phyloP scores from a whole-genome alignment of 2,113 vertebrate species.

The Vulpes lagopus region DNA sequence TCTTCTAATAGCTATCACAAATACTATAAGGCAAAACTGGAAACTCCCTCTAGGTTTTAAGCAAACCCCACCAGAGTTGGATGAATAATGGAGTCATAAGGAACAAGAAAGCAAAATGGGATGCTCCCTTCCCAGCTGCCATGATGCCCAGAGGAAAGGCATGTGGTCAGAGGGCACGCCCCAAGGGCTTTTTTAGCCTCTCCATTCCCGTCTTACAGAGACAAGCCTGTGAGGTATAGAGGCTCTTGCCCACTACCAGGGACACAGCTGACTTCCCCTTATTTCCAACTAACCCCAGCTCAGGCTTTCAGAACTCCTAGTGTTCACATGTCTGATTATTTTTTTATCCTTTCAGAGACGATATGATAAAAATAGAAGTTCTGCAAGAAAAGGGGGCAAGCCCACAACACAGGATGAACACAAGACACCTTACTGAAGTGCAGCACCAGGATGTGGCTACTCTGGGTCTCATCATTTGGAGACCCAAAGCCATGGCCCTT shows the following conservation, averaged over 20 bases:
- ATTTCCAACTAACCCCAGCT: not conserved
- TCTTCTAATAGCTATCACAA: not conserved
- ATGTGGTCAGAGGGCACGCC: rapidly evolving
- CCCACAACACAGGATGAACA: not conserved
- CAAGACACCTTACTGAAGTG: not conserved
- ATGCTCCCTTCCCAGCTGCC: not conserved
- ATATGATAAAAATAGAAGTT: not conserved
- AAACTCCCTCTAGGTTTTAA: not conserved
- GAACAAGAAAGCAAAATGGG: not conserved
- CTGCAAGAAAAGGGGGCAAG: not conserved
- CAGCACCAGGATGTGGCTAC: rapidly evolving
- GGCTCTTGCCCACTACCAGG: not conserved
- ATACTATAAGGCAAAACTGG: not conserved
- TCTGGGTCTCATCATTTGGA: not conserved
- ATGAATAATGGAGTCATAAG: not conserved
- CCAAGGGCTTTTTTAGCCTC: not conserved
- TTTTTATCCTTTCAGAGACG: not conserved
- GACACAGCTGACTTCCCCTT: not conserved
- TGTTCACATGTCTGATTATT: not conserved
- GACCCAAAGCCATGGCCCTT: not conserved
- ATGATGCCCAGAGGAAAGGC: not conserved
- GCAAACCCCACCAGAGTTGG: not conserved
- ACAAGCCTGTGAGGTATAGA: not conserved
- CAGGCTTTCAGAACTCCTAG: not conserved
- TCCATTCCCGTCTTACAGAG: not conserved